These are phyloP conservation scores for Agrilus mali DNA, from an alignment of 2,888 invertebrate genomes.

Conservation along the genomic window DNA sequence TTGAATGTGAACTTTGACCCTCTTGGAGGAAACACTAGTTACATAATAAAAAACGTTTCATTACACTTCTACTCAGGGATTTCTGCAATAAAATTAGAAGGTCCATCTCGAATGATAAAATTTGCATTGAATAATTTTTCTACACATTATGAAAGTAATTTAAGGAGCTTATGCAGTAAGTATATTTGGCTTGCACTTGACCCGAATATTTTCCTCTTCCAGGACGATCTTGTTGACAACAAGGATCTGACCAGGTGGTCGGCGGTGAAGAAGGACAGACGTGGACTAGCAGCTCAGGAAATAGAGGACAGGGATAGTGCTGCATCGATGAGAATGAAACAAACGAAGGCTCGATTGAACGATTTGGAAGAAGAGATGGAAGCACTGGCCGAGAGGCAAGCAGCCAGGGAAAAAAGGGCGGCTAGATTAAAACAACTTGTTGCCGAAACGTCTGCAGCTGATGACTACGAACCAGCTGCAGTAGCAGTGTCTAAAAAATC, in stretches of 20 bases:
- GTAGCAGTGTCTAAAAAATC: constrained; percentile 13
- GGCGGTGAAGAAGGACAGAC: constrained; percentile 31
- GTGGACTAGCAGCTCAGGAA: background rate
- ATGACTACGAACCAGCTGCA: constrained; percentile 35
- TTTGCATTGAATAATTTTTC: too few species aligned
- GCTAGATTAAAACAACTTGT: constrained; percentile 58
- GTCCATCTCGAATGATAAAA: too few species aligned
- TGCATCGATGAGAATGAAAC: constrained; percentile 52
- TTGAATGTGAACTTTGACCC: too few species aligned
- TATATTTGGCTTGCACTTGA: background rate
- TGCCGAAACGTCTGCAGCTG: constrained; percentile 37
- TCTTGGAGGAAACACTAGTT: too few species aligned
- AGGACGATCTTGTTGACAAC: constrained; percentile 14
- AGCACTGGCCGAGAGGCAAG: constrained; percentile 53
- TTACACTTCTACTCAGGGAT: too few species aligned
- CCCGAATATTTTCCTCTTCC: background rate
- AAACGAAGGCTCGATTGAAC: constrained; percentile 51
- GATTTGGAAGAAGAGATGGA: constrained; percentile 68
- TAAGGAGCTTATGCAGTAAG: constrained; percentile 11
- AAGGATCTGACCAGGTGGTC: constrained; percentile 49
- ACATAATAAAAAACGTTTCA: too few species aligned
- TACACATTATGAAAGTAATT: too few species aligned
- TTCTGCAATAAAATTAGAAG: too few species aligned
- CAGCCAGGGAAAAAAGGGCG: constrained; percentile 56
- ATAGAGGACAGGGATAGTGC: constrained; percentile 38